A percentile compares a stretch with the other conserved stretches of the same genome.
These are phyloP conservation scores for Notoglanidium macrostoma DNA, from an alignment of 2,797 vertebrate species.

Conservation along the genomic window DNA sequence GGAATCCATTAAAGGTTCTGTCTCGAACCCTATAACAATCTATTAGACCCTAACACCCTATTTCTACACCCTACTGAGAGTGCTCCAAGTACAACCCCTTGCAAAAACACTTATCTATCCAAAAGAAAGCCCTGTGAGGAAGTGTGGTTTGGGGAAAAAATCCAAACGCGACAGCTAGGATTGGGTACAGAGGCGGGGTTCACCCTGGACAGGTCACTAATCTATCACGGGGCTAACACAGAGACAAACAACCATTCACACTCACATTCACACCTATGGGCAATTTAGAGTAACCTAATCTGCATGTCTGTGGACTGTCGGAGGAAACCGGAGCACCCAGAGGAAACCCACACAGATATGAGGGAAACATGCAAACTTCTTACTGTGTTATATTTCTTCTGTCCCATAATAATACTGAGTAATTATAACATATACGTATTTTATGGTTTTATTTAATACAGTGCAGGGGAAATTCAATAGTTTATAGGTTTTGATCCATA, in stretches of 20 bases:
- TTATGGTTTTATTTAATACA: neutral
- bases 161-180: too few species aligned
- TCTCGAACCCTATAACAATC: neutral
- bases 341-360: too few species aligned
- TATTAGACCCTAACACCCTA: neutral
- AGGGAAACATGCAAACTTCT: neutral
- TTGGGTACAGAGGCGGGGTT: too few species aligned
- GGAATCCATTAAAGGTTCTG: neutral
- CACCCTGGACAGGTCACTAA: too few species aligned
- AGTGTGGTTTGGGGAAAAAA: too few species aligned
- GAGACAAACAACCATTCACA: too few species aligned
- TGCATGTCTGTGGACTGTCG: too few species aligned
- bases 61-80: neutral
- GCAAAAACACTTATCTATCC: neutral
- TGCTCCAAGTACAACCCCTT: neutral
- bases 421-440: neutral
- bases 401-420: neutral
- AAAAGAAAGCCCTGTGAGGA: neutral
- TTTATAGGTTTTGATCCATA: neutral
- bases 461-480: neutral
- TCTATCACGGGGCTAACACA: too few species aligned
- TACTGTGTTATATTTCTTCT: neutral
- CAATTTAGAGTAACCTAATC: too few species aligned
- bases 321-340: too few species aligned
- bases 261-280: too few species aligned